A percentile compares a stretch with the other conserved stretches of the same genome.
phyloP scores from a whole-genome alignment of 2,888 invertebrate genomes.

The Drosophila flavopinicola region DNA sequence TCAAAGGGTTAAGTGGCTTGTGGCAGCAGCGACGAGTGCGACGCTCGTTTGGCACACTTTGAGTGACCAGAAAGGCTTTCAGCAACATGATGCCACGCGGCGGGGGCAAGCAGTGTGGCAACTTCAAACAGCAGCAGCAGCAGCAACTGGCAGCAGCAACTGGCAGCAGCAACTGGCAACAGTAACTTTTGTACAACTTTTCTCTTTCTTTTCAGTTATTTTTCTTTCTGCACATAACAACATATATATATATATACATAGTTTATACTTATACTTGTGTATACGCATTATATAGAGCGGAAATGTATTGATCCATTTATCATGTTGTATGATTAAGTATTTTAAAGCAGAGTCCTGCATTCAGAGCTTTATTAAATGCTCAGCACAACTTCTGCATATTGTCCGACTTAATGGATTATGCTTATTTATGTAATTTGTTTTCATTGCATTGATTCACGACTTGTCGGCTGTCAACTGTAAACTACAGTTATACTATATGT shows the following conservation, averaged over 20 bases:
- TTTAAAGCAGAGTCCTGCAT: background rate
- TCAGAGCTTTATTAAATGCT: background rate
- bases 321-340: constrained; percentile 12
- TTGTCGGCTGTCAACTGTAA: too few relatives aligned
- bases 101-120: too few relatives aligned
- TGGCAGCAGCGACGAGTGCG: constrained; percentile 41
- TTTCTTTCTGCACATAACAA: background rate
- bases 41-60: constrained; percentile 39
- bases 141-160: constrained; percentile 6
- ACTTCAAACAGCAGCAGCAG: constrained; percentile 1
- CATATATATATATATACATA: background rate
- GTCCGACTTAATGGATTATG: background rate
- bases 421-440: constrained; percentile 2
- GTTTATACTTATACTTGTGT: background rate
- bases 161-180: constrained; percentile 12
- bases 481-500: too few relatives aligned
- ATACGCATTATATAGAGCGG: constrained; percentile 2
- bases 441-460: constrained; percentile 1
- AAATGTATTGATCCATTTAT: constrained; percentile 20
- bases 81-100: constrained; percentile 36
- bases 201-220: background rate
- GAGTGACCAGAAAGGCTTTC: constrained; percentile 38
- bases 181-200: constrained; percentile 28
- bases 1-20: constrained; percentile 75
- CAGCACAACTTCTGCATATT: background rate